A percentile compares a stretch with the other conserved stretches of the same genome.
Conservation (phyloP, 2,113 vertebrate genomes). For the Nannospalax galili region DNA sequence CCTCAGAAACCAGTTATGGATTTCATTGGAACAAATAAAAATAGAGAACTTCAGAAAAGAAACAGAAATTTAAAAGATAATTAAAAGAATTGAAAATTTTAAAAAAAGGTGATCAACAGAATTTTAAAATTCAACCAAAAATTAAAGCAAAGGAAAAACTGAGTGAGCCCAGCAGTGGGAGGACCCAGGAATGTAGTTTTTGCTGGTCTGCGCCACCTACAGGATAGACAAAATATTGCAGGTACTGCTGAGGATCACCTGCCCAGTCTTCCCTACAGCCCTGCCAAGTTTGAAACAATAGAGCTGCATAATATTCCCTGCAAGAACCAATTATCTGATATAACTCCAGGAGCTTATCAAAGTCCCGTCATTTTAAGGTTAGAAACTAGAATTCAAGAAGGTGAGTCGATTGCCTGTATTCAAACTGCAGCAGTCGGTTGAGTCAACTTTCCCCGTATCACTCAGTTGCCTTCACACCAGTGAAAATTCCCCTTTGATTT, state of each 20-base stretch:
- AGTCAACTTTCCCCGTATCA: neutral
- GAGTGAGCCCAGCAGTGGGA: too few relatives aligned
- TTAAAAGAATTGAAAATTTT: neutral
- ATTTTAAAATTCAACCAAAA: neutral
- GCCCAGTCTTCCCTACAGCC: too few relatives aligned
- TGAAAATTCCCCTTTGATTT: neutral
- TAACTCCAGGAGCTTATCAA: neutral
- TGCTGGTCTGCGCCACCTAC: too few relatives aligned
- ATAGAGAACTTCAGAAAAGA: neutral
- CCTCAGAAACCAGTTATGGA: neutral
- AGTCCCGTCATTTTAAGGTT: neutral
- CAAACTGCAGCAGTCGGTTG: too few relatives aligned
- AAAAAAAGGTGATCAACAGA: neutral
- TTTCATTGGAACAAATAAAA: neutral
- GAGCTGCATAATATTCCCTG: neutral
- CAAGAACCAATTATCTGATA: neutral
- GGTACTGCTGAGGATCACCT: neutral
- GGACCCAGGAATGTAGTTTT: fast-evolving
- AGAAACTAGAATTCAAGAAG: neutral
- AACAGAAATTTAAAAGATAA: neutral
- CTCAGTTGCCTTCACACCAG: neutral
- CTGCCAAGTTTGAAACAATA: neutral
- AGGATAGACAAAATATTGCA: neutral
- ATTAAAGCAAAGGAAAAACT: neutral
- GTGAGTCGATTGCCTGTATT: too few relatives aligned